Evolutionary conservation across 2,113 vertebrate species (phyloP).

Genomic region (Phasianus colchicus): DNA sequence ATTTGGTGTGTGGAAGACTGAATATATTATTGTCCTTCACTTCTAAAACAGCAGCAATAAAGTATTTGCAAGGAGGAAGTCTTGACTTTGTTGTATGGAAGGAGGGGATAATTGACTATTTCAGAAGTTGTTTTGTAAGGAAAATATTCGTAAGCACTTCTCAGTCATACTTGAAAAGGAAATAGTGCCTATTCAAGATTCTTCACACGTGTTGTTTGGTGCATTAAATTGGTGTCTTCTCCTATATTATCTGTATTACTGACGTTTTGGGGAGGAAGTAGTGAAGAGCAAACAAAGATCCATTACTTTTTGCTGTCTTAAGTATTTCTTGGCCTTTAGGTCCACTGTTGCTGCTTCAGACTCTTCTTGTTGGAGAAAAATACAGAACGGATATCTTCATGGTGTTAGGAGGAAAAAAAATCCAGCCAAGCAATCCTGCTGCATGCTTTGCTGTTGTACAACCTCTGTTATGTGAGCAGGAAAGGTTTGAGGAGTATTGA

Average conservation of each 20-base stretch:
- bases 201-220: background rate
- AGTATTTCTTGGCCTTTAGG: background rate
- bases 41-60: background rate
- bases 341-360: background rate
- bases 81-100: background rate
- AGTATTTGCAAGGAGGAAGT: background rate
- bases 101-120: background rate
- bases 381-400: background rate
- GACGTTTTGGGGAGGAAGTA: background rate
- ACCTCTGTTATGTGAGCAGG: background rate
- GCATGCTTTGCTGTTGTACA: background rate
- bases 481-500: background rate
- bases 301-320: background rate
- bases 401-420: background rate
- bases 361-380: background rate
- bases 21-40: background rate
- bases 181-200: background rate
- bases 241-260: fast-evolving
- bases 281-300: background rate
- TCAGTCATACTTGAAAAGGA: background rate
- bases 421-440: background rate
- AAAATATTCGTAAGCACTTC: background rate
- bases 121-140: background rate
- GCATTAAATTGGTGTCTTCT: background rate
- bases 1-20: background rate